phyloP scores from a whole-genome alignment of 2,888 invertebrate species.

The Sacculina carcini region DNA sequence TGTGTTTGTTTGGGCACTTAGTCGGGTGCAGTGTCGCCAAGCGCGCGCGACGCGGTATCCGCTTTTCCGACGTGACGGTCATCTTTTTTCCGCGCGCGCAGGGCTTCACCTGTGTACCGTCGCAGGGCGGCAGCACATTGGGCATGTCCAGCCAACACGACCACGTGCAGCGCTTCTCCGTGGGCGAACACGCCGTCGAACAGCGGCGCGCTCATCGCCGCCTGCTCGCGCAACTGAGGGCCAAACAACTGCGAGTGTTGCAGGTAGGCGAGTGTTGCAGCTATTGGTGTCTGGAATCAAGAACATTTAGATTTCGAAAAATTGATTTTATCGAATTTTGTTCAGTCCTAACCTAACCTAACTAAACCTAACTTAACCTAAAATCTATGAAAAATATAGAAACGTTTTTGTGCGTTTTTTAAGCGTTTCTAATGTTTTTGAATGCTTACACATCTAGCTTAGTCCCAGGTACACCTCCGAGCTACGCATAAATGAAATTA shows the following conservation, averaged over 20 bases:
- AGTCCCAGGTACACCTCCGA: not conserved
- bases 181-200: conserved; percentile 67
- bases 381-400: too few species aligned
- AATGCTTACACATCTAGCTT: too few species aligned
- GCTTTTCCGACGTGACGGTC: conserved; percentile 74
- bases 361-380: too few species aligned
- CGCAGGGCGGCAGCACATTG: conserved; percentile 40
- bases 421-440: too few species aligned
- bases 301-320: too few species aligned
- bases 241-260: too few species aligned
- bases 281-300: too few species aligned
- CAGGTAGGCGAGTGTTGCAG: not conserved
- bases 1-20: conserved; percentile 4
- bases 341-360: too few species aligned
- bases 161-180: conserved; percentile 46
- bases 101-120: conserved; percentile 67
- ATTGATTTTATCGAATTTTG: not conserved
- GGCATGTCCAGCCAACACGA: conserved; percentile 50
- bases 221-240: conserved; percentile 20
- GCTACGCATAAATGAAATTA: not conserved
- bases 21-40: not conserved
- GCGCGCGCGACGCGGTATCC: conserved; percentile 25
- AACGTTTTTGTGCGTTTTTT: too few species aligned
- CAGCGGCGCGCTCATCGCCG: conserved; percentile 62
- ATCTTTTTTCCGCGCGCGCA: conserved; percentile 82